These are phyloP conservation scores for Petrolisthes cinctipes DNA, from an alignment of 2,888 invertebrate species.

Conservation along the genomic window DNA sequence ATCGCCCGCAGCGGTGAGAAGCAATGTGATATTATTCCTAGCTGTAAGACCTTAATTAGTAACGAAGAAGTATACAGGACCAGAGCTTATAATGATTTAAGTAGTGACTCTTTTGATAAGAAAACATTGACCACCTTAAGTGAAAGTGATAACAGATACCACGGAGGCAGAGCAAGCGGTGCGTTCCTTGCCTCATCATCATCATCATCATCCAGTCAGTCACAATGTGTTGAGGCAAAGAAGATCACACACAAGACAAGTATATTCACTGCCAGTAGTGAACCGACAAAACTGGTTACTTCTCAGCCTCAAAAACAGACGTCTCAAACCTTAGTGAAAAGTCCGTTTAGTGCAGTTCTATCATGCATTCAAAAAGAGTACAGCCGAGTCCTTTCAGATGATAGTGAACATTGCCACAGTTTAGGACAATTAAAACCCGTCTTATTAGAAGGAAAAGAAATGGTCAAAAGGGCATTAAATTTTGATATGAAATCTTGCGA, in stretches of 20 bases:
- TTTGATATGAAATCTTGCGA: slow-evolving; percentile 40
- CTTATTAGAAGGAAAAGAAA: slow-evolving; percentile 29
- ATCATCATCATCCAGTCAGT: slow-evolving; percentile 4
- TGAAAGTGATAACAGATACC: neutral
- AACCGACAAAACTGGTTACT: slow-evolving; percentile 47
- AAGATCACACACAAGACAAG: slow-evolving; percentile 54
- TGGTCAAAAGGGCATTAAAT: slow-evolving; percentile 48
- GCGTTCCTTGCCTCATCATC: neutral
- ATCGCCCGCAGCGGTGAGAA: slow-evolving; percentile 51
- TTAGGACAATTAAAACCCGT: slow-evolving; percentile 18
- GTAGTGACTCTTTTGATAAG: slow-evolving; percentile 19
- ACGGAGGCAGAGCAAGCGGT: neutral
- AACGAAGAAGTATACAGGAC: slow-evolving; percentile 48
- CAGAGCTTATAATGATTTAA: slow-evolving; percentile 44
- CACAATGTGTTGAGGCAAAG: slow-evolving; percentile 49
- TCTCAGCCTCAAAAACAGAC: slow-evolving; percentile 53
- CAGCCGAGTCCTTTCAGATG: slow-evolving; percentile 34
- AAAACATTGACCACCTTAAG: neutral
- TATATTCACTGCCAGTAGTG: slow-evolving; percentile 56
- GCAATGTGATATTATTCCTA: slow-evolving; percentile 61
- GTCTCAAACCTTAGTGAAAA: slow-evolving; percentile 52
- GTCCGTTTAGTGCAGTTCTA: slow-evolving; percentile 53
- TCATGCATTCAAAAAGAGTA: slow-evolving; percentile 53
- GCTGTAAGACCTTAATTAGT: slow-evolving; percentile 54
- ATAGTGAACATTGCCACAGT: slow-evolving; percentile 17